A percentile compares a stretch with the other conserved stretches of the same genome.
These are phyloP conservation scores for Brachyopa scutellaris DNA, from an alignment of 2,888 invertebrate species.

Conservation along the genomic window DNA sequence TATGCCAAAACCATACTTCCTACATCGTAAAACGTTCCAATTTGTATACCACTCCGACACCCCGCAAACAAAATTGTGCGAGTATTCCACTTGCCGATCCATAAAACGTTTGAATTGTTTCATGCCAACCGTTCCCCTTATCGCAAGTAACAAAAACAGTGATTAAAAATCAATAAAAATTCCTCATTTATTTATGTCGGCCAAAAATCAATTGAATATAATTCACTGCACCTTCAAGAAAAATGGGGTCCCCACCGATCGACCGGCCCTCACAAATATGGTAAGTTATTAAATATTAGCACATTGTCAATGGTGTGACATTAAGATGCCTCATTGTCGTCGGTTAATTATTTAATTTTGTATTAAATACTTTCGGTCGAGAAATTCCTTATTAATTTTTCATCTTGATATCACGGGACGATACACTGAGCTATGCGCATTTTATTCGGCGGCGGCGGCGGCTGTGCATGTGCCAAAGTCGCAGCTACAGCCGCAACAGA, in stretches of 20 bases:
- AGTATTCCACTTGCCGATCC: slow-evolving; percentile 57
- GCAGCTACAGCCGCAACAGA: no score
- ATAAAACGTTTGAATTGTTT: slow-evolving; percentile 66
- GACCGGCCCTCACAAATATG: slow-evolving; percentile 51
- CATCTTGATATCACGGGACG: slow-evolving; percentile 58
- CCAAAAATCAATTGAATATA: slow-evolving; percentile 38
- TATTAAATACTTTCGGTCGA: slow-evolving; percentile 52
- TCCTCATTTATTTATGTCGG: slow-evolving; percentile 43
- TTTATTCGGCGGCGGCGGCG: slow-evolving; percentile 57
- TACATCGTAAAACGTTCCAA: slow-evolving; percentile 60
- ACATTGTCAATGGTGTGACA: slow-evolving; percentile 67
- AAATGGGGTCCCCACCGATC: slow-evolving; percentile 38
- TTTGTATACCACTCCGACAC: slow-evolving; percentile 2
- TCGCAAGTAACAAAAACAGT: slow-evolving; percentile 49
- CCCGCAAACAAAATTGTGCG: neutral
- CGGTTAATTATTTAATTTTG: slow-evolving; percentile 71
- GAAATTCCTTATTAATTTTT: slow-evolving; percentile 72
- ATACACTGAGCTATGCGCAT: neutral
- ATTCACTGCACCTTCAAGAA: slow-evolving; percentile 13
- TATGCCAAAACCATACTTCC: slow-evolving; percentile 59
- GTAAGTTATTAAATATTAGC: slow-evolving; percentile 72
- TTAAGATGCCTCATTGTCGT: slow-evolving; percentile 68
- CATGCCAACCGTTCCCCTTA: no score
- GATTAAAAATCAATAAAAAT: slow-evolving; percentile 69
- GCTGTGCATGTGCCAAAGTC: slow-evolving; percentile 64